Evolutionary conservation across 1,140 invertebrate genomes (phyloP), one percentile per base, ranked within the genome.

Genomic region (Macrobrachium nipponense): DNA sequence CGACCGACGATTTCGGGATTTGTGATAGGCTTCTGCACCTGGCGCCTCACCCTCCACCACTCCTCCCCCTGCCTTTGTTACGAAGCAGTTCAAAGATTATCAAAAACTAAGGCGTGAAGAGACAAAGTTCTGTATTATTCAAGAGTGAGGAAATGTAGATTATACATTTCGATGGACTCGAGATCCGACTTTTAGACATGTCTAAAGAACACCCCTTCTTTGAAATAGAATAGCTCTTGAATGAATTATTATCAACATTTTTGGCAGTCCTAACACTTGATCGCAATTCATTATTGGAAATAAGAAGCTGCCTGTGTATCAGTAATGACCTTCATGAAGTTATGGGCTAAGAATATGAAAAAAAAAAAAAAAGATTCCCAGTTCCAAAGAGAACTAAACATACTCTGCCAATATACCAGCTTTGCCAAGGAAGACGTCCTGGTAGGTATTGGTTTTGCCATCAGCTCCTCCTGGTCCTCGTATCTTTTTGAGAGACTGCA

Each of bases 401-500:
- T 84, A 77, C 75, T 84, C 84, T 4, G 84, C 84, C 59, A 86
- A 43, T 6, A 86, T 86, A 2, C 84, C 84, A 5, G 84, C 84
- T 11, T 59, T 44, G 12, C 84, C 77, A 23, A 73, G 23, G 27
- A 86, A 73, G 44, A 73, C 1, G n/a, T 20, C 23, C 44, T 73
- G 77, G 61, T 79, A 75, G 17, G 58, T n/a, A 64, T 62, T 66
- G 68, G 20, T 61, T 27, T 64, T 43, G 18, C 66, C 78, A 51
- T 80, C 84, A 18, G 66, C 77, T 27, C 76, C 84, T 15, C 78
- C 59, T n/a, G 62, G 36, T 43, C 77, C 66, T 12, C 85, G 58
- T n/a, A 87, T 81, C 59, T 58, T 76, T 61, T 87, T 87, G 15
- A 87, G 85, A 12, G 85, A 87, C 18, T 79, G 59, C 79, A 87